These are phyloP conservation scores for Drosophila putrida DNA, from an alignment of 2,888 invertebrate genomes.

Conservation along the genomic window DNA sequence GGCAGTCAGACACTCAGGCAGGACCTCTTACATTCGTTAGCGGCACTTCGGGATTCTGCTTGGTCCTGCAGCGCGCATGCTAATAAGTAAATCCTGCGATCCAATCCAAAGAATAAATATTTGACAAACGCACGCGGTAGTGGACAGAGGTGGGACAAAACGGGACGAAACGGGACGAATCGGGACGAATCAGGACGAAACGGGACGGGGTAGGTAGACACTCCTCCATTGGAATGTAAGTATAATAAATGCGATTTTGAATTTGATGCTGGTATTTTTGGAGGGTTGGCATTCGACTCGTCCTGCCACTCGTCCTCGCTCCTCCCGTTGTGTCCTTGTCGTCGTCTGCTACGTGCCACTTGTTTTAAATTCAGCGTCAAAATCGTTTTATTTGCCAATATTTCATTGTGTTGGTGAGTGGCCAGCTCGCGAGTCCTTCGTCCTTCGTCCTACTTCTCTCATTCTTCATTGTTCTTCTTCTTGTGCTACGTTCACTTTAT, in stretches of 20 bases:
- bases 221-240: slow-evolving; percentile 67
- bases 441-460: slow-evolving; percentile 4
- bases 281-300: slow-evolving; percentile 33
- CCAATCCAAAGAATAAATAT: slow-evolving; percentile 82
- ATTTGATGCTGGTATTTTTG: slow-evolving; percentile 59
- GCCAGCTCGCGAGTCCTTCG: slow-evolving; percentile 40
- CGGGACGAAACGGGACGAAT: too few species aligned
- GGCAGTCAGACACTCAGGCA: slow-evolving; percentile 22
- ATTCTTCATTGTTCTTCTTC: slow-evolving; percentile 10
- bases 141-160: not conserved
- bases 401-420: slow-evolving; percentile 74
- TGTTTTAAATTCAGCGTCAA: slow-evolving; percentile 85
- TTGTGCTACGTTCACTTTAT: slow-evolving; percentile 69
- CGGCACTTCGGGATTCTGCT: slow-evolving; percentile 45
- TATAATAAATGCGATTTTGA: slow-evolving; percentile 80
- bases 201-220: not conserved
- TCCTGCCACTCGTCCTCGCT: not conserved
- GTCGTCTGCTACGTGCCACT: slow-evolving; percentile 74
- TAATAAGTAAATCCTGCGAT: slow-evolving; percentile 82
- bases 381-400: slow-evolving; percentile 84
- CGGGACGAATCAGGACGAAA: too few species aligned
- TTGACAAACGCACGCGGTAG: slow-evolving; percentile 75
- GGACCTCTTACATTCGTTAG: slow-evolving; percentile 67
- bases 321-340: not conserved
- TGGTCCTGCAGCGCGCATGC: slow-evolving; percentile 72